These are phyloP conservation scores for Alaudala cheleensis DNA, from an alignment of 2,113 vertebrate genomes.

Conservation along the genomic window DNA sequence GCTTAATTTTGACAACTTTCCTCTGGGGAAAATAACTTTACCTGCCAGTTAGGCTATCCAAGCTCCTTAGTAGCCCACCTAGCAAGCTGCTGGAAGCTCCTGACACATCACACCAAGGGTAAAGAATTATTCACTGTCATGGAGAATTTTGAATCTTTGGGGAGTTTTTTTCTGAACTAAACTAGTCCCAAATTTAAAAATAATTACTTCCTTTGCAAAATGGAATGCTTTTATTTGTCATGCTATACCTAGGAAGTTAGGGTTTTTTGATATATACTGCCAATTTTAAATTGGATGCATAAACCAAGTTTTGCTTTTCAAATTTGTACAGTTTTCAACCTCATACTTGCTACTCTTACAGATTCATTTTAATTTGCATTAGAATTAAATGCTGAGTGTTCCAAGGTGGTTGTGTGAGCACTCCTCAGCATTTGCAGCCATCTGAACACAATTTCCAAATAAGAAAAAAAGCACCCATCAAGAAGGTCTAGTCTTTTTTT, in stretches of 20 bases:
- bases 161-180: background rate
- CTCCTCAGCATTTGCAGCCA: background rate
- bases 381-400: background rate
- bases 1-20: constrained; percentile 6
- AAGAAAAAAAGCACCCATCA: background rate
- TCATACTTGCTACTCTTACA: background rate
- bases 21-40: constrained; percentile 47
- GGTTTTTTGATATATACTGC: background rate
- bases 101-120: background rate
- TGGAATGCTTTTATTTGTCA: background rate
- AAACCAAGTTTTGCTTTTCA: background rate
- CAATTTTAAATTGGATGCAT: background rate
- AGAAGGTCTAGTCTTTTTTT: background rate
- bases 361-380: background rate
- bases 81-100: constrained; percentile 3
- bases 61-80: constrained; percentile 1
- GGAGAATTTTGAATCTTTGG: background rate
- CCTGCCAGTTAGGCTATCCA: background rate
- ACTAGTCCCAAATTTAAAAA: background rate
- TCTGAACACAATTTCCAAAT: background rate
- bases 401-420: background rate
- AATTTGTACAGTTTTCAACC: background rate
- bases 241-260: background rate
- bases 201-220: background rate
- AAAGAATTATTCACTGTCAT: background rate